Percentiles rank a stretch among this genome's conserved stretches.
These are phyloP conservation scores for Lophura nycthemera DNA, from an alignment of 2,113 vertebrate genomes.

Conservation along the genomic window DNA sequence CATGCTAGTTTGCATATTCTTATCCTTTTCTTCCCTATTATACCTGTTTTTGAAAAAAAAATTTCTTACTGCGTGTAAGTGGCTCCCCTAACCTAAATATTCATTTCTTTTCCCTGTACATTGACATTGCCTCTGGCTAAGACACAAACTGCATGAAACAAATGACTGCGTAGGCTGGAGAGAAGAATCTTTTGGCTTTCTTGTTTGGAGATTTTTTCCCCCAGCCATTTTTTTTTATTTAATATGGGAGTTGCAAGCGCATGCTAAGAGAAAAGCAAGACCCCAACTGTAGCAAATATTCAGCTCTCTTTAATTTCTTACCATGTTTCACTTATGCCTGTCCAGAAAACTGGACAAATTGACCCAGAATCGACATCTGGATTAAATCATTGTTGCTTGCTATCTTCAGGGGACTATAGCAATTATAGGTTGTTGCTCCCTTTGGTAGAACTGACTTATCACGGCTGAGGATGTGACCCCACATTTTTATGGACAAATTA, in stretches of 20 bases:
- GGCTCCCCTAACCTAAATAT: conserved; percentile 55
- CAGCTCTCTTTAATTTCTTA: background rate
- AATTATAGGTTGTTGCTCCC: background rate
- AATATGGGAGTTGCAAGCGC: background rate
- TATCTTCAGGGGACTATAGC: background rate
- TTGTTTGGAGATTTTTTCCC: background rate
- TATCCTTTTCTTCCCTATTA: background rate
- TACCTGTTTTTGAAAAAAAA: conserved; percentile 52
- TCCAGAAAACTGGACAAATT: background rate
- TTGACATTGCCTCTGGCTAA: conserved; percentile 59
- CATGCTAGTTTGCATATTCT: conserved; percentile 47
- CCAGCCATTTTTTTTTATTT: background rate
- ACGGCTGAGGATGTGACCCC: background rate
- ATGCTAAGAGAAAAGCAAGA: background rate
- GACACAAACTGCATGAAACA: conserved; percentile 30
- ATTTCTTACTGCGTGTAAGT: background rate
- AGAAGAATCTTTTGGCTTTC: background rate
- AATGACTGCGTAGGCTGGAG: background rate
- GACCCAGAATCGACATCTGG: background rate
- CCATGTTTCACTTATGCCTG: background rate
- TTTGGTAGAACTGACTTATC: background rate
- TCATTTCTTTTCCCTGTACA: conserved; percentile 34
- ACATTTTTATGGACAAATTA: background rate
- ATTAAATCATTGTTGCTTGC: background rate
- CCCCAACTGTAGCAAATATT: background rate